These are phyloP conservation scores for Lampris megalopsis DNA, from an alignment of 2,113 vertebrate genomes.

Conservation along the genomic window DNA sequence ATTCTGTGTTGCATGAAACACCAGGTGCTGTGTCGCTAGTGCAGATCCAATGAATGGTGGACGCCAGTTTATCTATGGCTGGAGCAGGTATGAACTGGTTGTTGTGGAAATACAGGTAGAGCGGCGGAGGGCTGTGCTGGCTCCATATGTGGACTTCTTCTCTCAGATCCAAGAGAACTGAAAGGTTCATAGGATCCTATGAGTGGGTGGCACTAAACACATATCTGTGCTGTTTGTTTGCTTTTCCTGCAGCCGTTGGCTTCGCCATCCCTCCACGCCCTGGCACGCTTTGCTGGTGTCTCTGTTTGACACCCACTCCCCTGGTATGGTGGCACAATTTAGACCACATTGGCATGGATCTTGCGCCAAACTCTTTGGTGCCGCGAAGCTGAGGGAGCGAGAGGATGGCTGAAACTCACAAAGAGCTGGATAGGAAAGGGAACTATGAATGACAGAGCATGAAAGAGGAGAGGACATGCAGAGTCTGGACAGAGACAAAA, in stretches of 20 bases:
- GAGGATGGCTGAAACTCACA: slow-evolving; percentile 60
- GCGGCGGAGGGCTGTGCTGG: background rate
- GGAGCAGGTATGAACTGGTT: no score
- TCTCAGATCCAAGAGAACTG: slow-evolving; percentile 44
- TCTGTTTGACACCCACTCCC: slow-evolving; percentile 76
- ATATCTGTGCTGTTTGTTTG: slow-evolving; percentile 43
- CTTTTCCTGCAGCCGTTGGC: slow-evolving; percentile 65
- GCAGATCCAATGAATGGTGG: background rate
- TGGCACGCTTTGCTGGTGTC: slow-evolving; percentile 67
- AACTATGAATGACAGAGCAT: slow-evolving; percentile 54
- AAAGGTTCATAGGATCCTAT: slow-evolving; percentile 27
- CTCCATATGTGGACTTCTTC: slow-evolving; percentile 27
- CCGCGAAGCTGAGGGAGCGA: slow-evolving; percentile 52
- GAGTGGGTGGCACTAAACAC: slow-evolving; percentile 67
- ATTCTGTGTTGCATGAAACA: background rate
- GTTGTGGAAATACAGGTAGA: slow-evolving; percentile 16
- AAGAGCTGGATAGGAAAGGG: slow-evolving; percentile 57
- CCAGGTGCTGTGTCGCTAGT: background rate
- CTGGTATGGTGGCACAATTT: slow-evolving; percentile 65
- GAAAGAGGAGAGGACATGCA: slow-evolving; percentile 47
- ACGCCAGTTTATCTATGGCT: background rate
- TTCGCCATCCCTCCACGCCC: slow-evolving; percentile 57
- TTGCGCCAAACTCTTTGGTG: slow-evolving; percentile 54
- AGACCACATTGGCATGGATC: slow-evolving; percentile 61
- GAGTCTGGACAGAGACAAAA: slow-evolving; percentile 50